phyloP scores from a whole-genome alignment of 1,140 invertebrate species.

The Drosophila pruinosa region DNA sequence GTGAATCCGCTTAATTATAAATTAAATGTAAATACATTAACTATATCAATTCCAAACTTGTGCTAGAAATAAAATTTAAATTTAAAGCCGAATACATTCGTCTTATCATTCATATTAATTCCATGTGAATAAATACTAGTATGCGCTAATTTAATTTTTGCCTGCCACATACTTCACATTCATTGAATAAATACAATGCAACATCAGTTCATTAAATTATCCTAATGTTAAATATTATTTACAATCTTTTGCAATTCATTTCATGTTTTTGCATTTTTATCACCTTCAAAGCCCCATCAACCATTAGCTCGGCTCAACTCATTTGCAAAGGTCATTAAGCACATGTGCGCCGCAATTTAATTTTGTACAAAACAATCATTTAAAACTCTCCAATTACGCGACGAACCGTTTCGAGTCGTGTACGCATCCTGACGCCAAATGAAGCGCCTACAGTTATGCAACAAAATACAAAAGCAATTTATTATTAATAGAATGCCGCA shows the following conservation, averaged over 20 bases:
- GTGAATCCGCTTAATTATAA: slow-evolving; percentile 70
- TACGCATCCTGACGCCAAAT: slow-evolving; percentile 23
- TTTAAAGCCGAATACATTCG: neutral
- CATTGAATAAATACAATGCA: neutral
- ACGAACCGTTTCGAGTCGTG: neutral
- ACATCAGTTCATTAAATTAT: slow-evolving; percentile 15
- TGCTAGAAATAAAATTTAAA: no score
- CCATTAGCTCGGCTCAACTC: slow-evolving; percentile 16
- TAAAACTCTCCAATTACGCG: slow-evolving; percentile 32
- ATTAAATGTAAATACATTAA: slow-evolving; percentile 69
- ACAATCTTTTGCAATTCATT: neutral
- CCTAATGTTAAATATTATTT: neutral
- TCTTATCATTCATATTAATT: neutral
- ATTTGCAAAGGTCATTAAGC: slow-evolving; percentile 25
- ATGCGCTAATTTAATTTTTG: no score
- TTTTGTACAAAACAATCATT: slow-evolving; percentile 38
- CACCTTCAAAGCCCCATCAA: neutral
- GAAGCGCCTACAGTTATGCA: slow-evolving; percentile 37
- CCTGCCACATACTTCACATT: no score
- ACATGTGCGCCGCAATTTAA: slow-evolving; percentile 20
- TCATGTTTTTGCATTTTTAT: neutral
- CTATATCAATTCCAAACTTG: neutral
- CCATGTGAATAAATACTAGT: no score
- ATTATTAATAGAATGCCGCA: slow-evolving; percentile 63
- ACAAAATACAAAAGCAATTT: slow-evolving; percentile 50